phyloP scores from a whole-genome alignment of 2,888 invertebrate species.

The Drosophila mercatorum region DNA sequence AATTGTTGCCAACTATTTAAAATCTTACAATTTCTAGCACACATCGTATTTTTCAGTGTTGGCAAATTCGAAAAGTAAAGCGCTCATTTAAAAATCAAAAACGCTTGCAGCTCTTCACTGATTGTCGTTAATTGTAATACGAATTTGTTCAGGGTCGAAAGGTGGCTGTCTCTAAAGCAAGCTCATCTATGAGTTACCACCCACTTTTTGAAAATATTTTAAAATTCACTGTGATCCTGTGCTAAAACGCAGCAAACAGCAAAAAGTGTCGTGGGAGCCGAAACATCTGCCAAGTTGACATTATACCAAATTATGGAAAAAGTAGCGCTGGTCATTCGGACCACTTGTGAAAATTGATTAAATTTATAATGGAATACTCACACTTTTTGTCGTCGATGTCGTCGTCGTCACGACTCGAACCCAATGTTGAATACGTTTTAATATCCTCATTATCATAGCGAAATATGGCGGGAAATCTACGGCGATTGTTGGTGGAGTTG shows the following conservation, averaged over 20 bases:
- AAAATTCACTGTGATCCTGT: background rate
- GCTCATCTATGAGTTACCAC: background rate
- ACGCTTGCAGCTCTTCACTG: background rate
- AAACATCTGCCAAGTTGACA: background rate
- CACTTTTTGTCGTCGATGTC: slow-evolving; percentile 76
- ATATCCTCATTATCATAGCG: slow-evolving; percentile 81
- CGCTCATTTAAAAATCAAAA: too few relatives aligned
- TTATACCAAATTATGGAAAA: background rate
- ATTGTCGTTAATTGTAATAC: background rate
- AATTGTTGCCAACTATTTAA: background rate
- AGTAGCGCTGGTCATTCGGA: background rate
- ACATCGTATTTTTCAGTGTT: background rate
- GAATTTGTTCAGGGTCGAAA: background rate
- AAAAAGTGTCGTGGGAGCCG: background rate
- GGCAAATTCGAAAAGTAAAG: background rate
- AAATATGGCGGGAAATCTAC: slow-evolving; percentile 60
- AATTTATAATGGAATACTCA: slow-evolving; percentile 49
- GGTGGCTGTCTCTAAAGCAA: background rate
- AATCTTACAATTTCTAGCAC: too few relatives aligned
- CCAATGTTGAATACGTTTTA: slow-evolving; percentile 81
- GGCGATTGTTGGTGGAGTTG: slow-evolving; percentile 55
- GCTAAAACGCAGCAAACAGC: background rate
- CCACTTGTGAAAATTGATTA: background rate
- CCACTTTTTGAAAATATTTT: background rate
- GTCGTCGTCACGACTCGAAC: slow-evolving; percentile 83